Conservation (phyloP, 2,113 vertebrate species). For the Parus major region DNA sequence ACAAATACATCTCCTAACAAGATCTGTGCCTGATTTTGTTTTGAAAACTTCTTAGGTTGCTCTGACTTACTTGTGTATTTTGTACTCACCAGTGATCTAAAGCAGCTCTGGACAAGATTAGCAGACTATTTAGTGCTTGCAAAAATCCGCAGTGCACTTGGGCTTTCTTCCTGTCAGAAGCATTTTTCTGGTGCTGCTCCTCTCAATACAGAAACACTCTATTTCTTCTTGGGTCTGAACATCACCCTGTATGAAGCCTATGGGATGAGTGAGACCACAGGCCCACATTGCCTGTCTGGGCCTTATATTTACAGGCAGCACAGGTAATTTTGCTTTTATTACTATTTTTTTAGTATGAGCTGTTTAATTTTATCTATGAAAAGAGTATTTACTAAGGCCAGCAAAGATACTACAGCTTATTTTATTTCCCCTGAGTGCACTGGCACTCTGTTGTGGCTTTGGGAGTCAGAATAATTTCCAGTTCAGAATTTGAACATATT, state of each 20-base stretch:
- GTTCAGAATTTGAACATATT: neutral
- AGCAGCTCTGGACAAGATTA: slow-evolving; percentile 77
- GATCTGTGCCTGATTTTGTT: neutral
- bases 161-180: slow-evolving; percentile 83
- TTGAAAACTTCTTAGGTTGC: neutral
- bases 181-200: slow-evolving; percentile 86
- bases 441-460: neutral
- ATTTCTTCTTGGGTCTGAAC: slow-evolving; percentile 87
- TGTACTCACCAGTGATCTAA: slow-evolving; percentile 71
- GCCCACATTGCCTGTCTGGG: slow-evolving; percentile 87
- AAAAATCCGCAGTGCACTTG: slow-evolving; percentile 80
- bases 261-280: slow-evolving; percentile 88
- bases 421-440: neutral
- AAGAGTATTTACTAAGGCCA: neutral
- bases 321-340: slow-evolving; percentile 68
- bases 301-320: slow-evolving; percentile 75
- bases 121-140: slow-evolving; percentile 83
- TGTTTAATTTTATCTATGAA: neutral
- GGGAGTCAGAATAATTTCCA: neutral
- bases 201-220: slow-evolving; percentile 77
- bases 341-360: neutral
- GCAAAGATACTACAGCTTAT: neutral
- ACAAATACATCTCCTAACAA: neutral
- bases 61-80: neutral
- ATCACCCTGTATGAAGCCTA: slow-evolving; percentile 85